These are phyloP conservation scores for Eupsilia transversa DNA, from an alignment of 2,888 invertebrate species.

Conservation along the genomic window DNA sequence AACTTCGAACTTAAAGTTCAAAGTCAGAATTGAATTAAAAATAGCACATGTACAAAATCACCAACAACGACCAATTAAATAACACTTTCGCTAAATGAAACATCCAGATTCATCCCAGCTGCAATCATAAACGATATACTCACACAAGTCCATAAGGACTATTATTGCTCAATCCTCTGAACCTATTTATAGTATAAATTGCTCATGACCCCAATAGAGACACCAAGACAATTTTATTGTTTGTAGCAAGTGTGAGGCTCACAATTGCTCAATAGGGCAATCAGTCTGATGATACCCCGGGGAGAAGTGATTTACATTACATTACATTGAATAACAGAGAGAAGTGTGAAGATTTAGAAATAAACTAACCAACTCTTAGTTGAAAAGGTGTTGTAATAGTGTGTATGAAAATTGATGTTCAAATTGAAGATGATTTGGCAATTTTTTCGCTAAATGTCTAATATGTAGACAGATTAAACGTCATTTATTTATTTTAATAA, in stretches of 20 bases:
- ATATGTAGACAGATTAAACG: background rate
- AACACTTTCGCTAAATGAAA: slow-evolving; percentile 43
- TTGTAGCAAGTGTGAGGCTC: slow-evolving; percentile 51
- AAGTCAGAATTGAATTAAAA: background rate
- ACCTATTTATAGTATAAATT: slow-evolving; percentile 61
- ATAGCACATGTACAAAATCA: slow-evolving; percentile 4
- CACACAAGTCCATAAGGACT: slow-evolving; percentile 26
- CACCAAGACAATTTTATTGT: slow-evolving; percentile 70
- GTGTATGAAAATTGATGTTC: background rate
- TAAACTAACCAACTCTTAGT: background rate
- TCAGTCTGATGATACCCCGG: slow-evolving; percentile 61
- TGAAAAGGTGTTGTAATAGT: background rate
- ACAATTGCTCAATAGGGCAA: slow-evolving; percentile 74
- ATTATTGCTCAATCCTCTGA: slow-evolving; percentile 24
- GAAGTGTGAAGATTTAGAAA: slow-evolving; percentile 11
- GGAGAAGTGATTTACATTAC: slow-evolving; percentile 57
- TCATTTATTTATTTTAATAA: background rate
- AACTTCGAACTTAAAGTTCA: background rate
- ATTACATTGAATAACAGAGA: slow-evolving; percentile 9
- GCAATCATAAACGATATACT: slow-evolving; percentile 7
- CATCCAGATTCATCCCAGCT: slow-evolving; percentile 15
- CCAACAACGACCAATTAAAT: slow-evolving; percentile 1
- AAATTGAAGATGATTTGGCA: slow-evolving; percentile 1
- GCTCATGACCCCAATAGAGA: slow-evolving; percentile 76
- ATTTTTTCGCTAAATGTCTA: background rate